Conservation (phyloP, 2,797 vertebrate genomes). For the Peromyscus attwateri region DNA sequence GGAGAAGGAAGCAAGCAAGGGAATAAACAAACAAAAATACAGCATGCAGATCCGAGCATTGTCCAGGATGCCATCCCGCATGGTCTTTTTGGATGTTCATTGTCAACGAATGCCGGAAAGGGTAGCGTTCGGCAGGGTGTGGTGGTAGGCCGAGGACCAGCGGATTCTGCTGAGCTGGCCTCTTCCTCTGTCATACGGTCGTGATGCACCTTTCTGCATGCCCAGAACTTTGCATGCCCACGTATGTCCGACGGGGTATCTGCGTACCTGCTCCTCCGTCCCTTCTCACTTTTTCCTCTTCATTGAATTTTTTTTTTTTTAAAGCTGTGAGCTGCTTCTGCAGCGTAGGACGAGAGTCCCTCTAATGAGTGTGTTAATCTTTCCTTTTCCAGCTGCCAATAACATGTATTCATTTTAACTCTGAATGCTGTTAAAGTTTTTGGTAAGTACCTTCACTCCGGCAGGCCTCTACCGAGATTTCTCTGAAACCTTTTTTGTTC, state of each 20-base stretch:
- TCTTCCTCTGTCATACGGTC: neutral
- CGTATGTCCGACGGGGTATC: accelerated
- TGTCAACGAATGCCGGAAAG: neutral
- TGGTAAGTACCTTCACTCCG: conserved; percentile 89
- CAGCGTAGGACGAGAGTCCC: conserved; percentile 83
- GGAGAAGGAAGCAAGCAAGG: neutral
- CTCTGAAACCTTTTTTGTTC: conserved; percentile 90
- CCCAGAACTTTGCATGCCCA: conserved; percentile 2
- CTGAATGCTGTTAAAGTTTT: conserved; percentile 90
- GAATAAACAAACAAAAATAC: neutral
- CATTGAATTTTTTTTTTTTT: neutral
- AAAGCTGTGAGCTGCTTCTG: conserved; percentile 86
- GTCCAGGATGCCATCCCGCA: neutral
- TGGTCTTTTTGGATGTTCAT: neutral
- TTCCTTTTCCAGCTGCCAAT: conserved; percentile 92
- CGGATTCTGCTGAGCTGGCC: neutral
- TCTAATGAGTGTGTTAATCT: conserved; percentile 90
- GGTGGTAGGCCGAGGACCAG: neutral
- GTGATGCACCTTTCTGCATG: neutral
- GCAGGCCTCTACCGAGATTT: conserved; percentile 85
- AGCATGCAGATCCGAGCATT: neutral
- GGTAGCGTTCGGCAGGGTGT: neutral
- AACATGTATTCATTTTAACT: conserved; percentile 93
- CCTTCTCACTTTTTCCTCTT: conserved; percentile 43
- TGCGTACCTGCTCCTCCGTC: neutral